These are phyloP conservation scores for Sminthurides bifidus DNA, from an alignment of 1,140 invertebrate genomes.

Conservation along the genomic window DNA sequence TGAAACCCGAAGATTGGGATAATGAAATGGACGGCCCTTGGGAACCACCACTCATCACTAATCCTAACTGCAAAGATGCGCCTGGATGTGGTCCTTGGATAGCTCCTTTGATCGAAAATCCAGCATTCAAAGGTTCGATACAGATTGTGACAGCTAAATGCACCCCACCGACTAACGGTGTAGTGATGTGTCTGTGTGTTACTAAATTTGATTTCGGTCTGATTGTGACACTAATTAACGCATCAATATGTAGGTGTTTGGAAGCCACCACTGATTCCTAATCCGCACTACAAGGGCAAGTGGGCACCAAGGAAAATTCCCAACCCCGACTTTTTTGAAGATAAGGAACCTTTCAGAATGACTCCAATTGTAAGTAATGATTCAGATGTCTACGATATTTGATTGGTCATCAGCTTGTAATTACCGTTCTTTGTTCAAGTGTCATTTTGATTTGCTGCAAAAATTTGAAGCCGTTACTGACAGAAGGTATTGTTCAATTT, in stretches of 20 bases:
- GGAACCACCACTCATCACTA: slow-evolving; percentile 86
- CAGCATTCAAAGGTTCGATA: slow-evolving; percentile 78
- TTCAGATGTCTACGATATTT: no score
- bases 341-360: slow-evolving; percentile 82
- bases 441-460: no score
- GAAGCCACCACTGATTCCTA: slow-evolving; percentile 77
- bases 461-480: no score
- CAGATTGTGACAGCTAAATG: not conserved
- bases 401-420: no score
- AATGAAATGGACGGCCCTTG: slow-evolving; percentile 96
- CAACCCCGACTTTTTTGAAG: slow-evolving; percentile 89
- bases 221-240: not conserved
- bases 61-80: slow-evolving; percentile 72
- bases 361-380: slow-evolving; percentile 71
- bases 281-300: slow-evolving; percentile 89
- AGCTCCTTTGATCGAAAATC: slow-evolving; percentile 74
- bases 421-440: no score
- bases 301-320: slow-evolving; percentile 76
- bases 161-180: no score
- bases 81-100: slow-evolving; percentile 87
- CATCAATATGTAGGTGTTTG: slow-evolving; percentile 43
- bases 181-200: no score
- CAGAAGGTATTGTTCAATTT: no score
- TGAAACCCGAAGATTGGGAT: slow-evolving; percentile 49
- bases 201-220: no score